Base-by-base conservation (phyloP, 2,113 vertebrate genomes). In the Cairina moschata region DNA sequence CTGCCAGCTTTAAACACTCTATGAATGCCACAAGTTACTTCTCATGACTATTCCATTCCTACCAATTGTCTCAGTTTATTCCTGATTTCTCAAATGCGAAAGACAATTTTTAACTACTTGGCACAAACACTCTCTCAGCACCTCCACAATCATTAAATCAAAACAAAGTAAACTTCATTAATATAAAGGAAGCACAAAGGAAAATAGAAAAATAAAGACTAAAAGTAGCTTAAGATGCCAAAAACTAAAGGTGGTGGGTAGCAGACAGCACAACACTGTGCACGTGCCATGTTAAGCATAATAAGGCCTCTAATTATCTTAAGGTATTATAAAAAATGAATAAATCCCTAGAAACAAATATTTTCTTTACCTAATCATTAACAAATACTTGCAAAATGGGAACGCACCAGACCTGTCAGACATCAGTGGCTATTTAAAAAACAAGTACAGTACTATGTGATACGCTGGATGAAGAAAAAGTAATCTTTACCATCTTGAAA, bases 401-500 rank as follows among this genome's bases (percentile, higher is more conserved):
- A 11, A 42, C 60, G 1, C 2, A 50, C 18, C 4, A 8, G 28
- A 72, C 28, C n/a, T 17, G 2, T 5, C 4, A 12, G 56, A 28
- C 32, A 15, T 2, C 1, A 2, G 42, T 2, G 0, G 3, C 7
- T 31, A 11, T 11, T 58, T 1, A 9, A 48, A 9, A 15, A 6
- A 4, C 22, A 79, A 28, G 26, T 20, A 6, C 9, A 34, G 40
- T 3, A 7, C 3, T 29, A 32, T 17, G 36, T 2, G 32, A 23
- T 4, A 65, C 2, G 26, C 2, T 48, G 62, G 56, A 12, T 44
- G n/a, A 8, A 28, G 55, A 71, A n/a, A 16, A 65, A 36, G 40
- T 18, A 2, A 63, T 42, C 36, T 26, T 97, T 94, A 99, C 99
- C 99, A 0, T 99, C 99, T 97, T 99, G 99, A 96, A 99, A 99